Base-by-base conservation (phyloP, 2,113 vertebrate species). In the Thunnus maccoyii region DNA sequence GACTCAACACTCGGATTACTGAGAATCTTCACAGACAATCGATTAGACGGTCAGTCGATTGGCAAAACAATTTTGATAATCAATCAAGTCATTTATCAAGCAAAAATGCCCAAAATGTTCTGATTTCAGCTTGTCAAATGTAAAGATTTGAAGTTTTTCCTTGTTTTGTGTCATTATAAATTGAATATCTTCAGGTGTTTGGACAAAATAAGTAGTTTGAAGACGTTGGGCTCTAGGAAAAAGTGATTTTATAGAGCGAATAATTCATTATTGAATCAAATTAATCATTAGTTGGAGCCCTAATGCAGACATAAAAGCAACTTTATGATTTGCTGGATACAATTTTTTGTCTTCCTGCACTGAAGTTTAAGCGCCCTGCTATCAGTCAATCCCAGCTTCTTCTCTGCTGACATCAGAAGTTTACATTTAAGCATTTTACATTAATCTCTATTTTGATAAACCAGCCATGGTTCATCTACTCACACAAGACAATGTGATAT, bases 401-500 rank as follows among this genome's bases (percentile, higher is more conserved):
- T 60, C 30, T 75, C n/a, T 11, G 11, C 5, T 61, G 72, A 58
- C 77, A 57, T 62, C 48, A 83, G 52, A 36, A 73, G 62, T 20
- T 72, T n/a, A 65, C 36, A 9, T 41, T 41, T 41, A 25, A 48
- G 30, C 61, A 51, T 62, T 70, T 66, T 25, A 74, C 78, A 76
- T 82, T 47, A 47, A 13, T 27, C 30, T 80, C 67, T 75, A 50
- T 80, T 76, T 70, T 60, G 27, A 76, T 70, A 57, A 78, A 85
- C 66, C 52, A 50, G 22, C 64, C 16, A 0, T 7, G 32, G 27
- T 44, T 10, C 51, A 27, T 69, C 46, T 8, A 20, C 48, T 68
- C 78, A 56, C 78, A 15, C 30, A 11, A 22, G n/a, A 80, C 17
- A 30, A 17, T 58, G 66, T 72, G 71, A 87, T 65, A 1, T 54